Base-by-base conservation (phyloP, 2,888 invertebrate species). In the Sphaeridia pumilis region DNA sequence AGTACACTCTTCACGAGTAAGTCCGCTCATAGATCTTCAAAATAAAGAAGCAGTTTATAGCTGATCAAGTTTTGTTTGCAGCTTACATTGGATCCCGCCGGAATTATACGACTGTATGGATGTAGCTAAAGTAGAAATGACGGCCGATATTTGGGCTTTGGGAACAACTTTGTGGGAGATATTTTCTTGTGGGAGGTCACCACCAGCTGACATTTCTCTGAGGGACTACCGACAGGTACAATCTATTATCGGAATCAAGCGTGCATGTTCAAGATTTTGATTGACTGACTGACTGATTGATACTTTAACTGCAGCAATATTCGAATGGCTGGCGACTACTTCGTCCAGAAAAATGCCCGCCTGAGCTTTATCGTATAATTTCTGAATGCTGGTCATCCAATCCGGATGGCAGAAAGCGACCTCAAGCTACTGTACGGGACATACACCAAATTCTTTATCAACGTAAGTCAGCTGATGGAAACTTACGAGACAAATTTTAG, bases 81-180 rank as follows among this genome's bases (percentile, higher is more conserved):
- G 88, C 66, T 76, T 87, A 2, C 87, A 88, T 62, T 94, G 92
- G 92, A 80, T 92, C 67, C 89, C 93, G 0, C 80, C 84, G 10
- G 89, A 92, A 69, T 83, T 82, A 67, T 83, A 84, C 68, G 63
- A 75, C 0, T 82, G 83, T 68, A 75, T 81, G 67, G 78, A 78
- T 66, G 72, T 76, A 61, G 84, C 83, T 14, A 79, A 78, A 68
- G 73, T 75, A 10, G 83, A 82, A 21, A 76, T 78, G 0, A 76
- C 80, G 49, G 84, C 87, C 12, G 93, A 93, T 67, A 80, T 90
- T 22, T 94, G 89, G 87, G 88, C 93, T 4, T 83, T 87, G 68
- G 88, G 86, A 0, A 93, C 92, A 3, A 90, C 90, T 0, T 70
- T 92, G 20, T 93, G 90, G 87, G 87, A 93, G 71, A 84, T 93